Evolutionary conservation across 2,113 vertebrate species (phyloP), one percentile per base, ranked within the genome.

Genomic region (Sylvietta virens): DNA sequence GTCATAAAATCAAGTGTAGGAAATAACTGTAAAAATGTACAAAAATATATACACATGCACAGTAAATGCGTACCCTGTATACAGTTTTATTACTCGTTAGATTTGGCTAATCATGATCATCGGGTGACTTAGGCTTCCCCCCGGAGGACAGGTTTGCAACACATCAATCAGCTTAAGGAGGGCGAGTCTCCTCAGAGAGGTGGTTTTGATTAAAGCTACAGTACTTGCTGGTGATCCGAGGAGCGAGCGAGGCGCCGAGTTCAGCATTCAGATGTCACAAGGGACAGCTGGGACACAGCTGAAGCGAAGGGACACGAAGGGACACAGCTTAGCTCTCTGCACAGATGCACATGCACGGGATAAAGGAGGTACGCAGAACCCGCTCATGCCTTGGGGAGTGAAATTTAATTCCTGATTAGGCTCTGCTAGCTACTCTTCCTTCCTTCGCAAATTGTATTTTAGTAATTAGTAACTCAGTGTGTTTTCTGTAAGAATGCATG

Each of bases 11-110:
- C 84, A 86, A 88, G 86, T 24, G 70, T 94, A 97, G 91, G 94
- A 96, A 95, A 95, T 17, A 95, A 84, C 66, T 47, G 85, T 98
- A 97, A 96, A 98, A 98, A 97, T 26, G 73, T 97, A 98, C 97
- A 98, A 98, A 97, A 96, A 98, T 92, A 95, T 96, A 94, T 96
- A 88, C 62, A 95, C 91, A 56, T 94, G 85, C 60, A 90, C 62
- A 92, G 83, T 81, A 96, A 89, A 95, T 37, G 86, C n/a, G 67
- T 93, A 97, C 97, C 97, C 98, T 97, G 97, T 95, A 83, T 89
- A 88, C 56, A 92, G 84, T 13, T 64, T 88, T 65, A 76, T 95
- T 92, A 86, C 91, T 90, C 4, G 0, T 72, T 53, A 92, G 73
- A 81, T 92, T 92, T 57, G 95, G 91, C 96, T 88, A 31, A 27